These are phyloP conservation scores for Caenorhabditis tropicalis DNA, from an alignment of 1,140 invertebrate species.

Conservation along the genomic window DNA sequence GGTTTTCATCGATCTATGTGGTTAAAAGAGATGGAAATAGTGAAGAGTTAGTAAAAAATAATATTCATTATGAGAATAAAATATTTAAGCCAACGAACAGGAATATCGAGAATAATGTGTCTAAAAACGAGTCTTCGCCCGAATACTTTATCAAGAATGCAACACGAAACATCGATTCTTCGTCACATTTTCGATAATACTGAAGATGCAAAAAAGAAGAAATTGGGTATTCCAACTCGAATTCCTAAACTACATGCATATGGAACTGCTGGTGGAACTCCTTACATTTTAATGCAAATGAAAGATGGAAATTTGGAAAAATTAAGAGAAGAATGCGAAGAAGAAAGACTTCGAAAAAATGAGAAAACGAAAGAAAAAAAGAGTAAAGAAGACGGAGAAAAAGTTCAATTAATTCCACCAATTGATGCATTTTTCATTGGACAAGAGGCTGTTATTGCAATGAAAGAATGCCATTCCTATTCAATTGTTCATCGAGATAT, in stretches of 20 bases:
- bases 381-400: background rate
- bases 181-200: background rate
- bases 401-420: background rate
- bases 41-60: background rate
- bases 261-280: background rate
- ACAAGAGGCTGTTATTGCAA: background rate
- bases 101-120: background rate
- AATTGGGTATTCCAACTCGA: background rate
- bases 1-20: background rate
- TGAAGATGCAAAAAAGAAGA: background rate
- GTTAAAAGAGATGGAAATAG: background rate
- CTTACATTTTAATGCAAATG: background rate
- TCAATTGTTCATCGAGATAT: constrained; percentile 31
- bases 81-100: background rate
- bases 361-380: too few species aligned
- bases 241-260: background rate
- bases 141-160: background rate
- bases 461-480: background rate
- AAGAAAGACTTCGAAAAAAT: too few species aligned
- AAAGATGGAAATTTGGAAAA: constrained; percentile 4
- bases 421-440: background rate
- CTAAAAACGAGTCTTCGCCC: background rate
- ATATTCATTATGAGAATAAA: background rate
- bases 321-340: background rate
- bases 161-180: background rate